Base-by-base conservation (phyloP, 2,888 invertebrate genomes). In the Apeira syringaria region DNA sequence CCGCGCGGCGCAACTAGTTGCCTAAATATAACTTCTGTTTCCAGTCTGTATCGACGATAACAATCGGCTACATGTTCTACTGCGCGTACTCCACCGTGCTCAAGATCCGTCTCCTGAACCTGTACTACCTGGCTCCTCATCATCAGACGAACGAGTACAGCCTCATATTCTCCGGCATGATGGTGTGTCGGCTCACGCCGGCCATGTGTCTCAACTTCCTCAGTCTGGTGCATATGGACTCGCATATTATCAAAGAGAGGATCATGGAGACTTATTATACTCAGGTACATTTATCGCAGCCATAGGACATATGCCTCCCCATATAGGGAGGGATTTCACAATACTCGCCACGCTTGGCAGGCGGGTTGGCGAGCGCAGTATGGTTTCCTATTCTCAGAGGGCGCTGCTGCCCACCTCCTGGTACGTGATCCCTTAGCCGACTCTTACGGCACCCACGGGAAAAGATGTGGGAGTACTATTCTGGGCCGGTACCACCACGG, bases 141-240 rank as follows among this genome's bases (percentile, higher is more conserved):
- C 99, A 99, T 80, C 98, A 98, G 86, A 99, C 99, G 4, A 98
- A 99, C 75, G 99, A 99, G 74, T 98, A 99, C 90, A 98, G 98
- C 76, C 93, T 99, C 49, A 97, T 99, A 70, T 99, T 99, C 90
- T 97, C 98, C 59, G 99, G 99, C 41, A 99, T 99, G 99, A 93
- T 99, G 92, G 92, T 98, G 24, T 99, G 99, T 74, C 94, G 99
- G 1, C 91, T 99, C 36, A 99, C 99, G 0, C 98, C 99, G 0
- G 99, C 99, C 1, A 94, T 99, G 92, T 99, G 99, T 82, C 93
- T 99, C 30, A 99, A 99, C 87, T 99, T 99, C 77, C 92, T 99
- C 34, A 97, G 99, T 18, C 91, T 99, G 13, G 97, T 99, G 62
- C 99, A 99, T 70, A 96, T 99, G 95, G 99, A 99, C 82, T 98